Conservation (phyloP, 2,113 vertebrate species). For the Dromas ardeola region DNA sequence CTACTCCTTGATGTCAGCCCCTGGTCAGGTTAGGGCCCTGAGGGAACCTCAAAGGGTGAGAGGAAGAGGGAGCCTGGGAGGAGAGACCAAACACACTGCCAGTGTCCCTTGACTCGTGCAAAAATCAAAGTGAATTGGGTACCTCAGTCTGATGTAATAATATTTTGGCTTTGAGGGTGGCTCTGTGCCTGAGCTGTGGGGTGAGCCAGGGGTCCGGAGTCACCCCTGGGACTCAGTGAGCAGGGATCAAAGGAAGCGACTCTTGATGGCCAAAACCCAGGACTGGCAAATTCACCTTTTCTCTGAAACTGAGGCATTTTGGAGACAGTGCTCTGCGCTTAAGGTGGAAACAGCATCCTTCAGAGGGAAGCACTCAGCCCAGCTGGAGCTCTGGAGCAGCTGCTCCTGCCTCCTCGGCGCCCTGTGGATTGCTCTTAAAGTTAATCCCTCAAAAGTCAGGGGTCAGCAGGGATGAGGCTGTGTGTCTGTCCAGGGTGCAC, state of each 20-base stretch:
- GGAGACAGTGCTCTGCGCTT: neutral
- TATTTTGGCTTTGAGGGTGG: neutral
- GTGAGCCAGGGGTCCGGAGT: neutral
- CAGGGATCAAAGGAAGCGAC: neutral
- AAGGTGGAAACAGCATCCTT: neutral
- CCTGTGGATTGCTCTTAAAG: rapidly evolving
- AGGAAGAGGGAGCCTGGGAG: neutral
- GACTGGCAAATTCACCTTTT: neutral
- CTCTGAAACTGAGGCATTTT: neutral
- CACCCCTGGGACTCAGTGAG: neutral
- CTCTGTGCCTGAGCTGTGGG: neutral
- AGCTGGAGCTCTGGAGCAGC: neutral
- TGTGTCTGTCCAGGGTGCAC: neutral
- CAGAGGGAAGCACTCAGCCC: neutral
- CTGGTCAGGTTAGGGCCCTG: neutral
- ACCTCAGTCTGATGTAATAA: neutral
- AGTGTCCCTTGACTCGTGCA: neutral
- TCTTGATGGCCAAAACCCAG: neutral
- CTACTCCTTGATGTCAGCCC: neutral
- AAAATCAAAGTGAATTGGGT: neutral
- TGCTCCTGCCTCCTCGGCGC: rapidly evolving
- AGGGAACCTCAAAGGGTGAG: neutral
- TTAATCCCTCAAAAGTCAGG: neutral
- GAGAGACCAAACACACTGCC: neutral
- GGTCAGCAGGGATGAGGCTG: rapidly evolving